Evolutionary conservation across 2,797 vertebrate genomes (phyloP), one percentile per base, ranked within the genome.

Genomic region (Liparis tanakae): DNA sequence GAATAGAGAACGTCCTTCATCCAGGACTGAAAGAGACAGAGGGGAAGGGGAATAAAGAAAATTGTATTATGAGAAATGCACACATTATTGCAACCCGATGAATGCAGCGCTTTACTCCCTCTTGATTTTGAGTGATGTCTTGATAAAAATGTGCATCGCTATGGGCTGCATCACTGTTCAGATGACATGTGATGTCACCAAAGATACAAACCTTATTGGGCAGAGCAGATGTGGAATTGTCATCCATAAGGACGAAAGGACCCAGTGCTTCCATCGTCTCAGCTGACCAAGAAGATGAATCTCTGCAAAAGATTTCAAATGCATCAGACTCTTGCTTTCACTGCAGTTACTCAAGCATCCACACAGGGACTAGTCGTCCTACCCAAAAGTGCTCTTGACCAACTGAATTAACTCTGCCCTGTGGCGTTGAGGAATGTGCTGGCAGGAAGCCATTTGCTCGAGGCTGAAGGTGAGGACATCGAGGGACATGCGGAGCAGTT

Each of bases 331-430:
- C 4, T 15, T 22, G 4, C 3, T 69, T 39, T 48, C 33, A 43
- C 36, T 71, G 34, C 50, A n/a, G 18, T 41, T 68, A 56, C 44
- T 51, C 3, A 9, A 25, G 34, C 6, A 1, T 51, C 25, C 34
- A 70, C 5, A 18, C 8, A 13, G 15, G 60, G 46, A 7, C 2
- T 18, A 30, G 25, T 30, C 25, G 9, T 53, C 76, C 43, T 89
- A 95, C 94, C 94, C 92, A 68, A 88, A 93, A 0, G 59, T 87
- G 41, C 89, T 5, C 0, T 17, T 75, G 67, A 94, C 37, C 61
- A 94, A 84, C 13, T 71, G 50, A n/a, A 88, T 81, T 4, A 95
- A 78, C 6, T 67, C 66, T 8, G 33, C 70, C 54, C 53, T 75
- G 87, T 91, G 44, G 14, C 1, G n/a, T 7, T 1, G 62, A 17